These are phyloP conservation scores for Eupithecia subumbrata DNA, from an alignment of 2,888 invertebrate genomes.

Conservation along the genomic window DNA sequence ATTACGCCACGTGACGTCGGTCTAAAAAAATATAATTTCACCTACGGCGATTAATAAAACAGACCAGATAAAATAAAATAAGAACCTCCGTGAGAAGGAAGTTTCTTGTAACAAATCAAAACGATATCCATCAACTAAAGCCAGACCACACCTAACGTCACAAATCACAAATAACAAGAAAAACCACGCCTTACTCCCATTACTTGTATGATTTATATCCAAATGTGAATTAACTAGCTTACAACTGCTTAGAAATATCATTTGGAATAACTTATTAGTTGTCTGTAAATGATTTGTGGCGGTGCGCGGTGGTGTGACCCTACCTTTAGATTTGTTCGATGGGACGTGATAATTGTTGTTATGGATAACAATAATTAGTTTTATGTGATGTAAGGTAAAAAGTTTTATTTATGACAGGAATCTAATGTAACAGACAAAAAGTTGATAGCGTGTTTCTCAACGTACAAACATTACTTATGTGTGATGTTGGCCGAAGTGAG, in stretches of 20 bases:
- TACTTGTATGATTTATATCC: constrained; percentile 57
- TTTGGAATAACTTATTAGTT: constrained; percentile 37
- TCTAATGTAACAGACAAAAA: neutral
- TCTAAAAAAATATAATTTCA: neutral
- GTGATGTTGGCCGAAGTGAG: neutral
- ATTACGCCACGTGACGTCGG: no score
- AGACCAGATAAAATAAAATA: neutral
- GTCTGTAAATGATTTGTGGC: constrained; percentile 39
- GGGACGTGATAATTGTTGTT: constrained; percentile 29
- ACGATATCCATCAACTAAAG: constrained; percentile 21
- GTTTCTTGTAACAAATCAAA: constrained; percentile 13
- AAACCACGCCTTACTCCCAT: constrained; percentile 47
- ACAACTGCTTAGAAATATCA: constrained; percentile 42
- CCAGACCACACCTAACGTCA: constrained; percentile 36
- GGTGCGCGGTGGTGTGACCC: constrained; percentile 28
- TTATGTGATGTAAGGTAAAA: constrained; percentile 21
- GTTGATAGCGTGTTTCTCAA: neutral
- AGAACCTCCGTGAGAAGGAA: neutral
- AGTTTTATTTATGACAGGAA: constrained; percentile 13
- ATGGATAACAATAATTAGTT: constrained; percentile 26
- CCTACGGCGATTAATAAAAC: neutral
- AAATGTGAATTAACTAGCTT: constrained; percentile 38
- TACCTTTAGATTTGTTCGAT: constrained; percentile 26
- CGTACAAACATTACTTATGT: no score
- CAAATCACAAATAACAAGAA: constrained; percentile 36